A percentile compares a stretch with the other conserved stretches of the same genome.
Evolutionary conservation across 2,797 vertebrate genomes (phyloP).

Genomic region (Sebastes melanostomus): DNA sequence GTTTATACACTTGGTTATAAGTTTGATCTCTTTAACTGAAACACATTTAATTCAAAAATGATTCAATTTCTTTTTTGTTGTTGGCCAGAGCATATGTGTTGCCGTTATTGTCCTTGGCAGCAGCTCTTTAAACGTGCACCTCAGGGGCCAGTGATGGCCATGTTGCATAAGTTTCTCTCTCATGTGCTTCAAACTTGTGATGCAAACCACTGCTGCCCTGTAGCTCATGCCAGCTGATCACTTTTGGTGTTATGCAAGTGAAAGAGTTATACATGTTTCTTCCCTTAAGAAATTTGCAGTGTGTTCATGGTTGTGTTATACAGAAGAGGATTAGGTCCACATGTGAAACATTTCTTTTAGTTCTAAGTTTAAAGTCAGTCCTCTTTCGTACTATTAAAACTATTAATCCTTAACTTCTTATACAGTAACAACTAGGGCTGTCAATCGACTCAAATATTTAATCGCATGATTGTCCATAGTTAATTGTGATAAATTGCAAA

Average conservation of each 20-base stretch:
- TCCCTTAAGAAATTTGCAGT: background rate
- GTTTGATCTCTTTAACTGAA: background rate
- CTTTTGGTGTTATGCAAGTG: background rate
- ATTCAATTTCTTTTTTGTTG: background rate
- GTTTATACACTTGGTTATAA: background rate
- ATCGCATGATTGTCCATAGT: too few relatives aligned
- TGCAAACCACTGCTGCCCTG: background rate
- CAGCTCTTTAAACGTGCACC: constrained; percentile 2
- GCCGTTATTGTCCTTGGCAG: constrained; percentile 18
- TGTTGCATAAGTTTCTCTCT: constrained; percentile 37
- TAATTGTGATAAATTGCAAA: too few relatives aligned
- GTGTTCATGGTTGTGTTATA: background rate
- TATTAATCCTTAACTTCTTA: background rate
- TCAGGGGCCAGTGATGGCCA: constrained; percentile 7
- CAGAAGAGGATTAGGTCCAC: background rate
- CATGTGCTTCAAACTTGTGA: constrained; percentile 64
- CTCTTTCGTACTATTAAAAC: background rate
- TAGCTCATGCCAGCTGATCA: constrained; percentile 13
- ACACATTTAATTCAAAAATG: background rate
- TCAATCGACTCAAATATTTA: too few relatives aligned
- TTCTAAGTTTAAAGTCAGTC: background rate
- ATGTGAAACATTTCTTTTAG: background rate
- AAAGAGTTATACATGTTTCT: background rate
- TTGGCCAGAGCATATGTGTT: background rate
- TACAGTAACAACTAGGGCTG: too few relatives aligned